These are phyloP conservation scores for Melipona quadrifasciata DNA, from an alignment of 1,140 invertebrate species.

Conservation along the genomic window DNA sequence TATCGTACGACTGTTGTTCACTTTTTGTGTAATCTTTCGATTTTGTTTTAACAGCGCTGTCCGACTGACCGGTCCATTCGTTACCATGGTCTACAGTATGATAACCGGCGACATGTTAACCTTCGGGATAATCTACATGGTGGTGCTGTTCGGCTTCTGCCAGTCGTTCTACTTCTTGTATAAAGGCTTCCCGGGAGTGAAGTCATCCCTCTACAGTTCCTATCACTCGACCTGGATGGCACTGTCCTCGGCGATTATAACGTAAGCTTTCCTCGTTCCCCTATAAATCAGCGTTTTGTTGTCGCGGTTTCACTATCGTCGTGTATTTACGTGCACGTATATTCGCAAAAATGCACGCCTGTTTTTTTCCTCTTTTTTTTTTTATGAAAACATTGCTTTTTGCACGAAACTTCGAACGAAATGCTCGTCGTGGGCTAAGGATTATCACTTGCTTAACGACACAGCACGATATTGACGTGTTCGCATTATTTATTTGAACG, in stretches of 20 bases:
- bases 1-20: constrained; percentile 1
- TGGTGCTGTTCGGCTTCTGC: constrained; percentile 96
- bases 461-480: background rate
- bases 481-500: background rate
- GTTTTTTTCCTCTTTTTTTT: too few relatives aligned
- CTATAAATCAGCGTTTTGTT: constrained; percentile 55
- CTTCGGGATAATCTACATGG: constrained; percentile 97
- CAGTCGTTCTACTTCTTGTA: constrained; percentile 98
- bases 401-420: background rate
- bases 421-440: background rate
- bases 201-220: constrained; percentile 89
- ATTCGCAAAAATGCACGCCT: background rate
- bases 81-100: constrained; percentile 99
- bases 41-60: constrained; percentile 88
- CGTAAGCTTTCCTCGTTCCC: constrained; percentile 84
- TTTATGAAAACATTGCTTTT: background rate
- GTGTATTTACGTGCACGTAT: background rate
- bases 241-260: constrained; percentile 97
- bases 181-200: constrained; percentile 93
- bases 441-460: background rate
- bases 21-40: constrained; percentile 8
- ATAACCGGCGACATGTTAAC: constrained; percentile 98
- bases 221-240: constrained; percentile 98
- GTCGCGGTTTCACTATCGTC: background rate
- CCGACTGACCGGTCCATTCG: constrained; percentile 96